phyloP scores from a whole-genome alignment of 2,888 invertebrate species.

The Drosophila flavopinicola region DNA sequence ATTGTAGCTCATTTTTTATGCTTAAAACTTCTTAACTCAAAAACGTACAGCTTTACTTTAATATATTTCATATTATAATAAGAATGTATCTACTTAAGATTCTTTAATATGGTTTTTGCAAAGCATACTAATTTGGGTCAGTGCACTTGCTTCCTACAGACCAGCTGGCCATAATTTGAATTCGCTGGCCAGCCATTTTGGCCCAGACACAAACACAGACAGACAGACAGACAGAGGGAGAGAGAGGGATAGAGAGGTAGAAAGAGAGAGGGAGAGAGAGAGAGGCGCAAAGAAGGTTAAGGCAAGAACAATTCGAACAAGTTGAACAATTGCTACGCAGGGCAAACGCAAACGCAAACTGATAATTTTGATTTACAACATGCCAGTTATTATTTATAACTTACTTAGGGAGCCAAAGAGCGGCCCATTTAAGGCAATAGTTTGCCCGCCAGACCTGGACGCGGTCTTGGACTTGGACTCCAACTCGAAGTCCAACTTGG shows the following conservation, averaged over 20 bases:
- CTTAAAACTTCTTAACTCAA: too few relatives aligned
- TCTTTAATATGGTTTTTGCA: too few relatives aligned
- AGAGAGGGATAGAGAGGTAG: background rate
- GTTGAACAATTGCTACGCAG: conserved; percentile 59
- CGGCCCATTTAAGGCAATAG: conserved; percentile 64
- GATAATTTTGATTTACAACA: conserved; percentile 85
- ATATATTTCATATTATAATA: too few relatives aligned
- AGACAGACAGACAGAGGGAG: background rate
- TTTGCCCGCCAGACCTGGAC: conserved; percentile 18
- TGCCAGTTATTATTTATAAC: conserved; percentile 85
- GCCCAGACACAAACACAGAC: conserved; percentile 16
- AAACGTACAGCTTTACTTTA: too few relatives aligned
- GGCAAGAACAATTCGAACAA: conserved; percentile 52
- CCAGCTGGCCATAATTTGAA: conserved; percentile 64
- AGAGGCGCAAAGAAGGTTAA: background rate
- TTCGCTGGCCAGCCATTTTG: conserved; percentile 48
- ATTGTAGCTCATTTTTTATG: too few relatives aligned
- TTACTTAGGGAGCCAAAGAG: conserved; percentile 80
- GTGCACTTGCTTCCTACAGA: too few relatives aligned
- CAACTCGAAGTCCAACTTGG: conserved; percentile 5
- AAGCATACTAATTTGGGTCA: too few relatives aligned
- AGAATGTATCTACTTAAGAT: too few relatives aligned
- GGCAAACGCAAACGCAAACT: conserved; percentile 62
- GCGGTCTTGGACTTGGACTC: conserved; percentile 11
- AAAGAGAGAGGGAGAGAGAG: background rate